Evolutionary conservation across 2,888 invertebrate genomes (phyloP).

Genomic region (Portevinia maculata): DNA sequence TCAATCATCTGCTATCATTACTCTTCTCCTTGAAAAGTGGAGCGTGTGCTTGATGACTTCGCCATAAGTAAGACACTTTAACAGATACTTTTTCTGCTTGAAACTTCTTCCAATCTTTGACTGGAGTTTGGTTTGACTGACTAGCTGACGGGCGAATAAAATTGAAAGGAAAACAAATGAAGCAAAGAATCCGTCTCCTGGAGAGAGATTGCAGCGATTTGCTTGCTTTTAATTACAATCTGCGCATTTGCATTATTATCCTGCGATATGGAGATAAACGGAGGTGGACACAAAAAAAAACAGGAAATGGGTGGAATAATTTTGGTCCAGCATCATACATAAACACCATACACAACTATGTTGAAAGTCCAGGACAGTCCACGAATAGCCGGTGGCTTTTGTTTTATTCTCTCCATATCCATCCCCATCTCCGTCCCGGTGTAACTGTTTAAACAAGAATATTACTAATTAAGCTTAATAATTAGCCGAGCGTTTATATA

Average conservation of each 20-base stretch:
- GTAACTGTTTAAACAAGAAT: constrained; percentile 74
- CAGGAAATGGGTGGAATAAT: constrained; percentile 70
- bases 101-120: constrained; percentile 64
- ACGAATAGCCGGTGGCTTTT: constrained; percentile 63
- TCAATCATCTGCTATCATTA: constrained; percentile 74
- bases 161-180: constrained; percentile 2
- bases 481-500: constrained; percentile 67
- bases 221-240: constrained; percentile 74
- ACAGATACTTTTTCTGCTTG: constrained; percentile 72
- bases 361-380: constrained; percentile 50
- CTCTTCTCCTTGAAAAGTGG: constrained; percentile 60
- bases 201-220: constrained; percentile 69
- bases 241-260: constrained; percentile 68
- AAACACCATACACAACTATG: constrained; percentile 44
- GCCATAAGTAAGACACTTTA: constrained; percentile 74
- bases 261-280: background rate
- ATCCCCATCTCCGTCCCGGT: constrained; percentile 2
- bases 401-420: constrained; percentile 13
- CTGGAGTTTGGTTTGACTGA: constrained; percentile 13
- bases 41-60: constrained; percentile 74
- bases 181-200: constrained; percentile 49
- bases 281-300: background rate
- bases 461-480: constrained; percentile 75
- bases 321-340: constrained; percentile 37
- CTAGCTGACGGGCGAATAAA: constrained; percentile 3